Evolutionary conservation across 2,888 invertebrate genomes (phyloP).

Genomic region (Erebia epiphron): DNA sequence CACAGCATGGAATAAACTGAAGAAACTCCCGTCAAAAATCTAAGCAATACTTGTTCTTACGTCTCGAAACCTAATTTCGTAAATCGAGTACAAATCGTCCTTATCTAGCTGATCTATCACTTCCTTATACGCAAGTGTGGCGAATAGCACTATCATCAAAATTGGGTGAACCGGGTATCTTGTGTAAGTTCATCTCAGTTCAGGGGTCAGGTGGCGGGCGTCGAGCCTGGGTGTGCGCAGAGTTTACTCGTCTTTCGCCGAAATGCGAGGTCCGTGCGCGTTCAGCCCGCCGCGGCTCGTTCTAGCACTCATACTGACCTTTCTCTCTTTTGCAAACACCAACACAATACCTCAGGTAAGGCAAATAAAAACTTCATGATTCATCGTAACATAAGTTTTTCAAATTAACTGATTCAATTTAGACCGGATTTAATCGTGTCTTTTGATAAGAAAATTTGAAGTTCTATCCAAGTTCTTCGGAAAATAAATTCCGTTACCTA

Average conservation of each 20-base stretch:
- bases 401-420: no score
- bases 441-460: no score
- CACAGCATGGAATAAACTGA: not conserved
- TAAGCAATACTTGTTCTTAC: not conserved
- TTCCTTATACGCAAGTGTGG: conserved; percentile 60
- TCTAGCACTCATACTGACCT: conserved; percentile 29
- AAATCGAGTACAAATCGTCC: conserved; percentile 35
- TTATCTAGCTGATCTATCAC: conserved; percentile 47
- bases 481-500: no score
- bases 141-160: conserved; percentile 65
- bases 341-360: conserved; percentile 35
- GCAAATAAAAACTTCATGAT: conserved; percentile 3
- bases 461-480: no score
- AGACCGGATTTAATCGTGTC: no score
- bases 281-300: conserved; percentile 43
- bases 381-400: no score
- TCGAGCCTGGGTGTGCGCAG: conserved; percentile 62
- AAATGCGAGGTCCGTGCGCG: conserved; percentile 61
- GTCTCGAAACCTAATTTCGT: conserved; percentile 35
- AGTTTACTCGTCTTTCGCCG: conserved; percentile 57
- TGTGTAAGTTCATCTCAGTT: conserved; percentile 68
- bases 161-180: conserved; percentile 79
- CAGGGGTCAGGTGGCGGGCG: conserved; percentile 69
- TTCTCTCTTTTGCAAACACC: conserved; percentile 17
- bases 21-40: not conserved